Evolutionary conservation across 1,140 invertebrate species (phyloP), one percentile per base, ranked within the genome.

Genomic region (Brachionus rotundiformis): DNA sequence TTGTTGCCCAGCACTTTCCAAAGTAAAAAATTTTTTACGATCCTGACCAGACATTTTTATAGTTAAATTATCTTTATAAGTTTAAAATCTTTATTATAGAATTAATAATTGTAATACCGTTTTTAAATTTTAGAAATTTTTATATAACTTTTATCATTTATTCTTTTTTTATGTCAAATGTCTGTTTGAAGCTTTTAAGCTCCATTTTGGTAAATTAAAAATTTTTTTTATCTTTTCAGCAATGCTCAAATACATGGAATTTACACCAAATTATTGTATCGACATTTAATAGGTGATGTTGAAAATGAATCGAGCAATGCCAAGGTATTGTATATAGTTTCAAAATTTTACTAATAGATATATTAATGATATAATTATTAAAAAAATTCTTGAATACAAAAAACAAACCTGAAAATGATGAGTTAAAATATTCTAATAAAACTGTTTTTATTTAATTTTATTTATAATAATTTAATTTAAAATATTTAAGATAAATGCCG

Each of bases 1-100:
- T 87, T 8, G 86, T 88, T 84, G 85, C 83, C 13, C 85, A 85
- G 73, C 86, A 86, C 25, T 86, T 84, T 82, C 86, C 86, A 83
- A 82, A 36, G 63, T 68, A 33, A 63, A 84, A 59, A 27, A 23
- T 10, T 29, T 73, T 16, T 11, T n/a, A n/a, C n/a, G n/a, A n/a
- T n/a, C n/a, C n/a, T n/a, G n/a, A n/a, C n/a, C n/a, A n/a, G n/a
- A n/a, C n/a, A n/a, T n/a, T n/a, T n/a, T n/a, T n/a, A n/a, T 63
- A 8, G 10, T 36, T 16, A 33, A 68, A 16, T 68, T 39, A n/a
- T 8, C 13, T 68, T 68, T 68, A n/a, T n/a, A n/a, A n/a, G n/a
- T n/a, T n/a, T n/a, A n/a, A n/a, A n/a, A n/a, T n/a, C n/a, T n/a
- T n/a, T n/a, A n/a, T n/a, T n/a, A n/a, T n/a, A n/a, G n/a, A n/a